Base-by-base conservation (phyloP, 2,888 invertebrate species). In the Rhimphoctona megacephalus region DNA sequence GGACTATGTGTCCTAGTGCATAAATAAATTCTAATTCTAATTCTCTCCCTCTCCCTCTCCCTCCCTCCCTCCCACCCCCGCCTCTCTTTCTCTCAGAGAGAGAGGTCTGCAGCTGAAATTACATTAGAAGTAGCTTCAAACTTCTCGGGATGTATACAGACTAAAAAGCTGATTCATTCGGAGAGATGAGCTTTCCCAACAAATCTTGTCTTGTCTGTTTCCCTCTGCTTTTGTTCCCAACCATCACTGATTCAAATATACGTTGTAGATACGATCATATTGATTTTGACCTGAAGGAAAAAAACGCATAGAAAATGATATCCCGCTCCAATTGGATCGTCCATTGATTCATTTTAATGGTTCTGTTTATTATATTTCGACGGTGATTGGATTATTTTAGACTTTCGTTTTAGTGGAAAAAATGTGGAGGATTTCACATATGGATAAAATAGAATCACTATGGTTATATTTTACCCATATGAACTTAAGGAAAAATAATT, bases 91-190 rank as follows among this genome's bases (percentile, higher is more conserved):
- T 74, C 39, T 66, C n/a, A n/a, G n/a, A 33, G 33, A 64, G 64
- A 70, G 33, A 49, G n/a, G 43, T 92, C 90, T 89, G 82, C 90
- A 90, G 90, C 90, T 89, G 89, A 89, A 92, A 93, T 93, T 90
- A 91, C 90, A 90, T 93, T 91, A 91, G 90, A 89, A 90, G 85
- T 46, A 30, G 73, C 43, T 67, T 77, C 9, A 84, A 73, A 85
- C 81, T 85, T 86, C 83, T 54, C 61, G 83, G 76, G 80, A 83
- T 81, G 30, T 30, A 70, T 30, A 39, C 7, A 36, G n/a, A 19
- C n/a, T 36, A 69, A 36, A 80, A 25, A 80, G 46, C 14, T 57
- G 8, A 69, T 70, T 76, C 64, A 66, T 49, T 61, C 17, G 69
- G 39, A 57, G 49, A 69, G 69, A 84, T 74, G 61, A 80, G 57